Percentiles rank a stretch among this genome's conserved stretches.
phyloP scores from a whole-genome alignment of 2,113 vertebrate species.

The Amphilophus citrinellus region DNA sequence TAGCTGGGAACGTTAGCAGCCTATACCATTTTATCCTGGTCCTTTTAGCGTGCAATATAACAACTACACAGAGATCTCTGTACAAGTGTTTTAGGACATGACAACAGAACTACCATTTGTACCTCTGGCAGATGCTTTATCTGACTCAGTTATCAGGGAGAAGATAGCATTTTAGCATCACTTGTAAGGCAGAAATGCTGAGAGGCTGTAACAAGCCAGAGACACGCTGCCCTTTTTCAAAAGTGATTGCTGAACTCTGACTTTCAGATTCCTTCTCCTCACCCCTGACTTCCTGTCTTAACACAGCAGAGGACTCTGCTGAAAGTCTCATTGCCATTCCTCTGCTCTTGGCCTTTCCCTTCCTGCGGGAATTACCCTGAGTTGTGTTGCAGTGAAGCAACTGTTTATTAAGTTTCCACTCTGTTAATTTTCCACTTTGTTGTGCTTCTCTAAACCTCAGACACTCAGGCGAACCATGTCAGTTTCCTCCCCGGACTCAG shows the following conservation, averaged over 20 bases:
- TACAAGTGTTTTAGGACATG: constrained; percentile 67
- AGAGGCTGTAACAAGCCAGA: constrained; percentile 61
- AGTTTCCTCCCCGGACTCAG: constrained; percentile 34
- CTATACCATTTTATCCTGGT: constrained; percentile 43
- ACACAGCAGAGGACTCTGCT: constrained; percentile 48
- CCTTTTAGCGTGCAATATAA: constrained; percentile 57
- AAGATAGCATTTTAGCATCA: constrained; percentile 44
- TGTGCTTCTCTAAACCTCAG: constrained; percentile 67
- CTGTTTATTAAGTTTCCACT: constrained; percentile 79
- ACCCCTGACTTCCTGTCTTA: constrained; percentile 78
- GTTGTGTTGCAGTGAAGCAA: constrained; percentile 61
- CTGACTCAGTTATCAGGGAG: constrained; percentile 40
- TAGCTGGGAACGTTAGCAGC: constrained; percentile 66
- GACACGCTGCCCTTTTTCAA: constrained; percentile 59
- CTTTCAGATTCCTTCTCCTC: constrained; percentile 70
- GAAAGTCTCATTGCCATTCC: constrained; percentile 55
- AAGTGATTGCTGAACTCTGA: constrained; percentile 78
- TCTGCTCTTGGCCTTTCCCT: constrained; percentile 72
- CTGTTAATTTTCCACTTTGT: constrained; percentile 78
- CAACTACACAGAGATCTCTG: constrained; percentile 49
- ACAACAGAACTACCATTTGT: constrained; percentile 49
- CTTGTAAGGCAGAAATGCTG: constrained; percentile 56
- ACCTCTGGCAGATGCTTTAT: constrained; percentile 47
- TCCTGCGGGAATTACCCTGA: constrained; percentile 70
- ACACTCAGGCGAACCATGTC: constrained; percentile 21